Base-by-base conservation (phyloP, 1,140 invertebrate species). In the Aphelenchoides avenae region DNA sequence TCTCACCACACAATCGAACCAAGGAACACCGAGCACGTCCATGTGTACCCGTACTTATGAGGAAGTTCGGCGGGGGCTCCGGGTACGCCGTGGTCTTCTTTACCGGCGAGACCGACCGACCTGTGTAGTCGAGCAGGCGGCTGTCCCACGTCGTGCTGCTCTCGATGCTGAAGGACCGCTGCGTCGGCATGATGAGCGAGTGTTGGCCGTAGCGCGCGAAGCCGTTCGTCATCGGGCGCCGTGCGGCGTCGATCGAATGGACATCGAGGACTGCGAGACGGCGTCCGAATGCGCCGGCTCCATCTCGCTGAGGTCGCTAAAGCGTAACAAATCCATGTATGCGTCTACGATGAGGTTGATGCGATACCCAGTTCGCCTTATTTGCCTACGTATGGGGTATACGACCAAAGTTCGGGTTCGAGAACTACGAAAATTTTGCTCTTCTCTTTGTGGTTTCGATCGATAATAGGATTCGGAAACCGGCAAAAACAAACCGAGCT, bases 101-200 rank as follows among this genome's bases (percentile, higher is more conserved):
- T 18, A 68, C 36, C 1, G 70, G 70, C 13, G 67, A 70, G 29
- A 57, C 29, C 7, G 67, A 70, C 6, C 70, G 37, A 13, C 54
- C 44, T 30, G 64, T 70, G 41, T 40, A 66, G 18, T 66, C 64
- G 18, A 69, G 34, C 15, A 68, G 20, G 22, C 66, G 44, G 30
- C 65, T 66, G 20, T 70, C 67, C 67, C 68, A 68, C 11, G 56
- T 71, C 34, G 64, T 51, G 22, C 41, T 72, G 59, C 57, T 66
- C 30, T 66, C 64, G 20, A 64, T 66, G 40, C 64, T 66, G 49
- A 31, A 52, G 15, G 49, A 61, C 5, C 26, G 47, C 9, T 31
- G 49, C 47, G 31, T 37, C 33, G 29, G 31, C 34, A 5, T 52
- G 22, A 20, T 18, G 31, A 43, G 18, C 41, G 18, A 15, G 18